Conservation (phyloP, 2,888 invertebrate genomes). For the Dynastes grantii region DNA sequence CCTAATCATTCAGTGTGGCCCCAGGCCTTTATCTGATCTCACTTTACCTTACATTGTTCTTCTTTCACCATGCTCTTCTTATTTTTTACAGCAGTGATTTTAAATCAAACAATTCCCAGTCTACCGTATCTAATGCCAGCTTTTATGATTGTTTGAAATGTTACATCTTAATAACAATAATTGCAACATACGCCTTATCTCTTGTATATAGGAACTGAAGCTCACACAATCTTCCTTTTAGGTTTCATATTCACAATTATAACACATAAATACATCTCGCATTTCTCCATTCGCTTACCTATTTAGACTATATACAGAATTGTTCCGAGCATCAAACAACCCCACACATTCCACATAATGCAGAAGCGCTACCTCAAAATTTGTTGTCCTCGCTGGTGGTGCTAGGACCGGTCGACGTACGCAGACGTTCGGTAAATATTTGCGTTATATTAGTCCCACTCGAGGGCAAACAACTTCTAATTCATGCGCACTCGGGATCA, state of each 20-base stretch:
- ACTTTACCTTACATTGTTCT: too few relatives aligned
- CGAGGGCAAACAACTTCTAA: constrained; percentile 34
- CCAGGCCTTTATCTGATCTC: too few relatives aligned
- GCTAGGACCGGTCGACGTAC: neutral
- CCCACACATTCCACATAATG: constrained; percentile 11
- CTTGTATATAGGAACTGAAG: too few relatives aligned
- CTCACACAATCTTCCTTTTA: too few relatives aligned
- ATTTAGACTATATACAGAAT: neutral
- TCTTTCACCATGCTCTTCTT: too few relatives aligned
- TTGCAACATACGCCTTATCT: too few relatives aligned
- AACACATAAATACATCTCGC: neutral
- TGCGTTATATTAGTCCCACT: constrained; percentile 29
- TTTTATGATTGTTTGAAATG: neutral
- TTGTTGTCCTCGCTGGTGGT: constrained; percentile 24
- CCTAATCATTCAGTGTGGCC: too few relatives aligned
- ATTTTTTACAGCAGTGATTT: too few relatives aligned
- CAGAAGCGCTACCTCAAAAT: constrained; percentile 17
- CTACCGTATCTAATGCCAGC: too few relatives aligned
- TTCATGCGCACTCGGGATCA: neutral
- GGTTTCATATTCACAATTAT: too few relatives aligned
- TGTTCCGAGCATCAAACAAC: neutral
- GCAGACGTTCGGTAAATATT: constrained; percentile 32
- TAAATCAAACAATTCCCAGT: too few relatives aligned
- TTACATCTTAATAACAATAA: neutral
- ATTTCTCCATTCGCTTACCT: neutral